Evolutionary conservation across 23 tunicate genomes (phyloP), one percentile per base, ranked within the genome.

Genomic region (Corella eumyota): DNA sequence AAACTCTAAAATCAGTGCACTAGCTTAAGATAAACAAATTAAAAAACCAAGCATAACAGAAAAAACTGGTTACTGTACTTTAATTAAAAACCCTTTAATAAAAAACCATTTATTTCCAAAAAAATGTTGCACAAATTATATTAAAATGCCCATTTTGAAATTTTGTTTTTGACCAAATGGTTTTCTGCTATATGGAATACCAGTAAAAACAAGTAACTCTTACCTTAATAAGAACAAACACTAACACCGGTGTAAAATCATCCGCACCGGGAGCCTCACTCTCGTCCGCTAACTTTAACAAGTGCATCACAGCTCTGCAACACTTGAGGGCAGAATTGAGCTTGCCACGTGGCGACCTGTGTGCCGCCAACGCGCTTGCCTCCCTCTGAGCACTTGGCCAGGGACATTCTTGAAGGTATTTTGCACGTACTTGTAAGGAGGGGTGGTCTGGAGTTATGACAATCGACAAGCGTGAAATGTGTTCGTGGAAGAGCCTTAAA

Each of bases 331-430:
- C 87, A 3, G 88, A 80, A 23, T 76, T 71, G 48, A 92, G 80
- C 51, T 92, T 92, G 36, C 88, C 98, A 26, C 72, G 56, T 4
- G 98, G 98, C 1, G 87, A 90, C 20, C 91, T 64, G 65, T 76
- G 81, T 19, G 91, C 88, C 36, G 83, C 62, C 15, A 92, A 24
- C 35, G 83, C 67, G 20, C 80, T 66, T 25, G 92, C 80, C 47
- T 92, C 93, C 45, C 78, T 61, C 55, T 92, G 98, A 6, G 98
- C 98, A 9, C 86, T 70, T n/a, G 77, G 68, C 98, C 98, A 92
- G 36, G 98, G 98, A 61, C 93, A 74, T 60, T 92, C 98, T 34
- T 46, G 64, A 53, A 83, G 59, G 44, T 92, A 92, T 38, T 82
- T 92, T 22, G 50, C 27, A 19, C 79, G 71, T 15, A 92, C 72